A percentile compares a stretch with the other conserved stretches of the same genome.
phyloP scores from a whole-genome alignment of 2,113 vertebrate species.

The Malurus elegans region DNA sequence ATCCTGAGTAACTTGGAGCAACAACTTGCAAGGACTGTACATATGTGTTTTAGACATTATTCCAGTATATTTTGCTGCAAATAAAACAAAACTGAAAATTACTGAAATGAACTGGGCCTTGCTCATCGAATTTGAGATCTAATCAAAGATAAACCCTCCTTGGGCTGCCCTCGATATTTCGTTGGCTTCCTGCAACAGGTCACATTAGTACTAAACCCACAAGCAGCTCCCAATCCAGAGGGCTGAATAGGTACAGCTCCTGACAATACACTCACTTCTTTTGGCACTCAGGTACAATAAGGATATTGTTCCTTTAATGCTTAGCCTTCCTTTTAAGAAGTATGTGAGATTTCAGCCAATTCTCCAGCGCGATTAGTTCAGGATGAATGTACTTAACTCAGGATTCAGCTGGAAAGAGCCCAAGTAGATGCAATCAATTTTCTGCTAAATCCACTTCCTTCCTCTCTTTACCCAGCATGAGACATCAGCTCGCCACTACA shows the following conservation, averaged over 20 bases:
- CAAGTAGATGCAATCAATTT: conserved; percentile 71
- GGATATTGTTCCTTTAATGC: conserved; percentile 62
- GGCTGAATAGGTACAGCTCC: not conserved
- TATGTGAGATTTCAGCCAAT: conserved; percentile 60
- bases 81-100: not conserved
- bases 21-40: not conserved
- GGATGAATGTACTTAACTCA: conserved; percentile 68
- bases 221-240: not conserved
- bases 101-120: not conserved
- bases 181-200: not conserved
- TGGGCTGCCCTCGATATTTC: not conserved
- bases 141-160: not conserved
- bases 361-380: conserved; percentile 60
- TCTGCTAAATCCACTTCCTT: conserved; percentile 66
- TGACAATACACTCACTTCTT: conserved; percentile 13
- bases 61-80: not conserved
- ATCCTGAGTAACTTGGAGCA: not conserved
- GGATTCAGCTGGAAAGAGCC: conserved; percentile 59
- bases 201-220: not conserved
- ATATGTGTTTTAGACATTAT: not conserved
- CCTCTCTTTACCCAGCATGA: conserved; percentile 49
- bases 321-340: conserved; percentile 60
- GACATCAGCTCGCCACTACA: conserved; percentile 11
- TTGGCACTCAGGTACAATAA: conserved; percentile 54
- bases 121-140: not conserved